phyloP scores from a whole-genome alignment of 2,888 invertebrate species.

The Volucella bombylans region DNA sequence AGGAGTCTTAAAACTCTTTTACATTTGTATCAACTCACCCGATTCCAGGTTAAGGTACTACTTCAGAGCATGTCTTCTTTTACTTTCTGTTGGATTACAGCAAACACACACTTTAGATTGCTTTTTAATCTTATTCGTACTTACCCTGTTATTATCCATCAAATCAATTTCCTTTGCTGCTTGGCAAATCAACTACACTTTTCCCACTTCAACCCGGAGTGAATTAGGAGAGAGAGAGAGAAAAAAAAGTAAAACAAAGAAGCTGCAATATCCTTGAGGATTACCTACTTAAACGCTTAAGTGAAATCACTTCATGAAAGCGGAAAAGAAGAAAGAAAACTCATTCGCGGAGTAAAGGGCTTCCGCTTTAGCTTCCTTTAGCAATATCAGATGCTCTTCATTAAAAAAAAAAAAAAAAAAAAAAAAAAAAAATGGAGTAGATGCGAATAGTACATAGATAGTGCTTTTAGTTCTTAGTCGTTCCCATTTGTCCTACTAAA shows the following conservation, averaged over 20 bases:
- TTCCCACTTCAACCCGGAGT: constrained; percentile 49
- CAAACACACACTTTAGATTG: not conserved
- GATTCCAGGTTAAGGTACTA: constrained; percentile 19
- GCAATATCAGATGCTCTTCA: constrained; percentile 66
- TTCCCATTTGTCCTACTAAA: constrained; percentile 23
- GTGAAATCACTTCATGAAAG: constrained; percentile 63
- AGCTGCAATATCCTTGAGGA: constrained; percentile 66
- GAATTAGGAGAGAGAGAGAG: constrained; percentile 13
- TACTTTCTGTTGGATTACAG: constrained; percentile 12
- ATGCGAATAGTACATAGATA: constrained; percentile 18
- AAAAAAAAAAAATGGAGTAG: constrained; percentile 31
- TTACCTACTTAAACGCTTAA: constrained; percentile 70
- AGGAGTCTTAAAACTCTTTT: not conserved
- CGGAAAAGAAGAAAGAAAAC: constrained; percentile 11
- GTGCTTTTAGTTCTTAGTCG: not conserved
- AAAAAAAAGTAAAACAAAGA: constrained; percentile 37
- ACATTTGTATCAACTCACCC: not conserved
- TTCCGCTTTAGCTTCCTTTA: constrained; percentile 56
- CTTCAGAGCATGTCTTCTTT: not conserved
- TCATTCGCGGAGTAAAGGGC: constrained; percentile 21
- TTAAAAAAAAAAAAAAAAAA: constrained; percentile 20
- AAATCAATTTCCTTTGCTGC: constrained; percentile 55
- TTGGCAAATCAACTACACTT: not conserved
- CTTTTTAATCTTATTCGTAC: constrained; percentile 12
- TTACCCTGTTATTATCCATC: constrained; percentile 17